Percentiles rank a stretch among this genome's conserved stretches.
Conservation (phyloP, 2,888 invertebrate genomes). For the Synanthedon tipuliformis region DNA sequence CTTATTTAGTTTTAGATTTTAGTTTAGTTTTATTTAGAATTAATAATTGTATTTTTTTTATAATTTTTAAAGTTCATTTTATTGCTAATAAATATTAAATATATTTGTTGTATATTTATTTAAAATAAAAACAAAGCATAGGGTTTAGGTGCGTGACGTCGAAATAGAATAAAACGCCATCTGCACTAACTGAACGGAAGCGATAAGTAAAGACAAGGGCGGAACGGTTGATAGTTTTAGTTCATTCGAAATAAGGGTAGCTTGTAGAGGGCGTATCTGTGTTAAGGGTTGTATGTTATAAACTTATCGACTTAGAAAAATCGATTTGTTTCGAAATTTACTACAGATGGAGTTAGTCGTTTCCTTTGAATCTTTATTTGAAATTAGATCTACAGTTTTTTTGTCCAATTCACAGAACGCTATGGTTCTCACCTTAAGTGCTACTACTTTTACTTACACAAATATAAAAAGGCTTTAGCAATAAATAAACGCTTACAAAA, state of each 20-base stretch:
- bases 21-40: too few relatives aligned
- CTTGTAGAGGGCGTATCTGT: neutral
- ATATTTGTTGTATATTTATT: too few relatives aligned
- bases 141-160: too few relatives aligned
- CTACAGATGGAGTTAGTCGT: neutral
- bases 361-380: neutral
- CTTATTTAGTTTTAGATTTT: too few relatives aligned
- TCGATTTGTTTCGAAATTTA: neutral
- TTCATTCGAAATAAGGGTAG: neutral
- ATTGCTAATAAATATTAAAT: too few relatives aligned
- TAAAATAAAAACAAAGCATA: too few relatives aligned
- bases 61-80: too few relatives aligned
- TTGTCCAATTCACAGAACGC: neutral
- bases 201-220: constrained; percentile 1
- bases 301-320: neutral
- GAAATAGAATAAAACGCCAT: constrained; percentile 24
- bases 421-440: too few relatives aligned
- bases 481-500: too few relatives aligned
- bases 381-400: neutral
- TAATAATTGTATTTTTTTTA: too few relatives aligned
- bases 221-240: neutral
- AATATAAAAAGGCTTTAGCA: too few relatives aligned
- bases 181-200: constrained; percentile 15
- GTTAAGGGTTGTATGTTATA: neutral
- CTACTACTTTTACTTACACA: too few relatives aligned